A percentile compares a stretch with the other conserved stretches of the same genome.
Evolutionary conservation across 2,888 invertebrate species (phyloP).

Genomic region (Amphimallon solstitiale): DNA sequence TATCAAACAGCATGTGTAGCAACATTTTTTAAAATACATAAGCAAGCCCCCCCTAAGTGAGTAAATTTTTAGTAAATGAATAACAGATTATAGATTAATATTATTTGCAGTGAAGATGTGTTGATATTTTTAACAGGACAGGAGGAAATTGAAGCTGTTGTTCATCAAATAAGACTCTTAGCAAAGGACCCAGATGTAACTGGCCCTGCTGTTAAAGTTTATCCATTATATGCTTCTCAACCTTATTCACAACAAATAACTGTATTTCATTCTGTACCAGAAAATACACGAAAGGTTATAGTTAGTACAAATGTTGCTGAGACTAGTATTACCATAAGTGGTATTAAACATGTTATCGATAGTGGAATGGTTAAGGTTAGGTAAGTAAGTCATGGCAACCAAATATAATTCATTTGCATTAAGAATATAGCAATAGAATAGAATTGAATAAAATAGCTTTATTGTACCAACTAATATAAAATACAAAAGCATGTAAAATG

Average conservation of each 20-base stretch:
- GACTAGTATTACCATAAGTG: constrained; percentile 95
- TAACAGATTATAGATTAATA: neutral
- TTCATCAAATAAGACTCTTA: constrained; percentile 77
- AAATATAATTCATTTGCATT: neutral
- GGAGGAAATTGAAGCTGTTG: constrained; percentile 94
- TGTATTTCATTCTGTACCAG: constrained; percentile 80
- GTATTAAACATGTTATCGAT: constrained; percentile 91
- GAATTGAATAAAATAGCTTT: too few relatives aligned
- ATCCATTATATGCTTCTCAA: constrained; percentile 91
- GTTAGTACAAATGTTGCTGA: constrained; percentile 98
- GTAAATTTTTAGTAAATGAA: constrained; percentile 49
- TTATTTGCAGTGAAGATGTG: constrained; percentile 81
- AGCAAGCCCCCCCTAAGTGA: constrained; percentile 82
- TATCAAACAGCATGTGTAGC: constrained; percentile 85
- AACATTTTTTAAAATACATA: constrained; percentile 90
- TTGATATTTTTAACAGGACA: constrained; percentile 95
- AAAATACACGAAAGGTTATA: constrained; percentile 87
- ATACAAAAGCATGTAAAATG: too few relatives aligned
- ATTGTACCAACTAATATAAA: too few relatives aligned
- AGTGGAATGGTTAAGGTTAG: constrained; percentile 91
- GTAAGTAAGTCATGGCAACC: constrained; percentile 59
- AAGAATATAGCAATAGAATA: neutral
- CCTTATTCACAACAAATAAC: constrained; percentile 87
- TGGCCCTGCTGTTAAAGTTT: constrained; percentile 78
- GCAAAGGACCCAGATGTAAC: constrained; percentile 72